phyloP scores from a whole-genome alignment of 92 coral and sea anemone species.

The Montipora capitata region DNA sequence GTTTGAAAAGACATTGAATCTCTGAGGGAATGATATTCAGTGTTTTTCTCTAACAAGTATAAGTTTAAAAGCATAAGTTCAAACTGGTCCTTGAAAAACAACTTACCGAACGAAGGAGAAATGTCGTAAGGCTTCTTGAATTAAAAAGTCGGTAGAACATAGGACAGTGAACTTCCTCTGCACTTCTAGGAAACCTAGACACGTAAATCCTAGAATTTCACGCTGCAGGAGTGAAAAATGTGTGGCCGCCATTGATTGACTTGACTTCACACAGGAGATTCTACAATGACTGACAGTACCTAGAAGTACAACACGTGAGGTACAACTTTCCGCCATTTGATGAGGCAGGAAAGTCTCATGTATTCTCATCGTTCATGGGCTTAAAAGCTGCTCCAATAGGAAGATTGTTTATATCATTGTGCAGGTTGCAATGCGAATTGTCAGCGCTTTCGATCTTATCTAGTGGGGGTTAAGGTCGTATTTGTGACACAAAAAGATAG shows the following conservation, averaged over 20 bases:
- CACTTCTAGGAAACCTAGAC: constrained; percentile 31
- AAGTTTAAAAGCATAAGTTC: not conserved
- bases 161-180: constrained; percentile 21
- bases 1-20: constrained; percentile 35
- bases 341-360: constrained; percentile 38
- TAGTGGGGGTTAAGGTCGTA: not conserved
- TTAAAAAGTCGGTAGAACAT: constrained; percentile 18
- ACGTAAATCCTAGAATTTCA: constrained; percentile 21
- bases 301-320: not conserved
- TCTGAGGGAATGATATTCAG: constrained; percentile 22
- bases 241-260: constrained; percentile 26
- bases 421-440: not conserved
- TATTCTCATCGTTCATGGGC: constrained; percentile 32
- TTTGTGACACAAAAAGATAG: constrained; percentile 1
- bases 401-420: constrained; percentile 22
- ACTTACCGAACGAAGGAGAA: constrained; percentile 29
- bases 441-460: constrained; percentile 16
- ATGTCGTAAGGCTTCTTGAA: constrained; percentile 26
- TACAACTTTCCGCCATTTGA: constrained; percentile 13
- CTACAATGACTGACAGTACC: constrained; percentile 24
- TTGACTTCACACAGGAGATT: constrained; percentile 34
- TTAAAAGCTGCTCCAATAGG: constrained; percentile 30
- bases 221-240: constrained; percentile 16
- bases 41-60: not conserved
- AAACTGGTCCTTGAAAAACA: constrained; percentile 31